These are phyloP conservation scores for Meleagris gallopavo DNA, from an alignment of 2,113 vertebrate species.

Conservation along the genomic window DNA sequence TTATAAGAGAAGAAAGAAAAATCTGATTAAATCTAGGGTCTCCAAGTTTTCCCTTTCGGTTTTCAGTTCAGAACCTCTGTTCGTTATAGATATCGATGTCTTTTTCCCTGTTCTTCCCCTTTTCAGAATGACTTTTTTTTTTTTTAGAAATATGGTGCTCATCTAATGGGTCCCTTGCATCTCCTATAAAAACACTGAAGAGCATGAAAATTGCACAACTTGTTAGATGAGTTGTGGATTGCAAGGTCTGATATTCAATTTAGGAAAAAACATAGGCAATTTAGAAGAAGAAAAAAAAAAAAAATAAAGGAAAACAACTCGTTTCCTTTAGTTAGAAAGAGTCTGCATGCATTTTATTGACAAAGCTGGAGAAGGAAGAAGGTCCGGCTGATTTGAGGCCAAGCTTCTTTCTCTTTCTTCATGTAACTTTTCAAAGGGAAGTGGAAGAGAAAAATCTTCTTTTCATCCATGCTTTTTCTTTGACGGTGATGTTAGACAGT, in stretches of 20 bases:
- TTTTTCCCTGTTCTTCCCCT: neutral
- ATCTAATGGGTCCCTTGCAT: neutral
- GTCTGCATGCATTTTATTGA: neutral
- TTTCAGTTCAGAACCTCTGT: neutral
- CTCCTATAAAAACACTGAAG: neutral
- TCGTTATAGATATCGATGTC: neutral
- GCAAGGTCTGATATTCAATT: neutral
- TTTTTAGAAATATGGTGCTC: neutral
- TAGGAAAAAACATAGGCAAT: neutral
- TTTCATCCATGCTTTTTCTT: neutral
- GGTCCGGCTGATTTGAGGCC: neutral
- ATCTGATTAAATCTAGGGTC: slow-evolving; percentile 76
- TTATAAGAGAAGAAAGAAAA: slow-evolving; percentile 57
- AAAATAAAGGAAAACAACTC: neutral
- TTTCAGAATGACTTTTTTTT: neutral
- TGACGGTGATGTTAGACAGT: neutral
- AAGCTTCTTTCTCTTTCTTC: neutral
- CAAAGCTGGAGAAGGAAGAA: neutral
- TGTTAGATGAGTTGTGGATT: neutral
- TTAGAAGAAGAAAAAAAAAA: neutral
- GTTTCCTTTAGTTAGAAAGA: neutral
- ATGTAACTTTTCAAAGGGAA: neutral
- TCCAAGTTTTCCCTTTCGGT: neutral
- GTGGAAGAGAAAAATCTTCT: neutral
- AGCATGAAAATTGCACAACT: neutral